A percentile compares a stretch with the other conserved stretches of the same genome.
Conservation (phyloP, 2,888 invertebrate genomes). For the Harpalus rubripes region DNA sequence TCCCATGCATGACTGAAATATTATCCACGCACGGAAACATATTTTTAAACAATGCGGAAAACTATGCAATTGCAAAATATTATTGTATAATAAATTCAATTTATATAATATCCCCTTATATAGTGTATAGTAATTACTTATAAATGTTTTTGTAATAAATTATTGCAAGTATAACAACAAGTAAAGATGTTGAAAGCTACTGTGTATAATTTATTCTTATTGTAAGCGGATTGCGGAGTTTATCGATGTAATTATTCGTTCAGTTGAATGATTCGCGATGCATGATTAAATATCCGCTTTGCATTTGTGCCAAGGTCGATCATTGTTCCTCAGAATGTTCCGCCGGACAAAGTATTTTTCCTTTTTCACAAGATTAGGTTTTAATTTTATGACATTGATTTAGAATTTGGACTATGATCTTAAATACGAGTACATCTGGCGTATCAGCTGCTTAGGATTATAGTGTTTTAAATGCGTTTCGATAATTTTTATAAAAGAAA, state of each 20-base stretch:
- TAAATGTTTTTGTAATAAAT: slow-evolving; percentile 31
- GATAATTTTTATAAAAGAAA: too few relatives aligned
- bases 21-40: too few relatives aligned
- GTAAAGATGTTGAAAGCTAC: slow-evolving; percentile 47
- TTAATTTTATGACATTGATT: not conserved
- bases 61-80: slow-evolving; percentile 6
- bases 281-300: slow-evolving; percentile 44
- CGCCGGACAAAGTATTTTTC: not conserved
- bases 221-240: slow-evolving; percentile 17
- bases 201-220: slow-evolving; percentile 44
- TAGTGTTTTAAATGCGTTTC: too few relatives aligned
- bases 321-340: slow-evolving; percentile 21
- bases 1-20: too few relatives aligned
- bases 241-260: slow-evolving; percentile 53
- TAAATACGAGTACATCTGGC: too few relatives aligned
- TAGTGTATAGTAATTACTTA: not conserved
- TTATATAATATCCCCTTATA: slow-evolving; percentile 12
- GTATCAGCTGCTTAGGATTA: too few relatives aligned
- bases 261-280: slow-evolving; percentile 50
- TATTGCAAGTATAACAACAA: not conserved
- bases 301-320: slow-evolving; percentile 47
- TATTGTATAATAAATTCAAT: slow-evolving; percentile 15
- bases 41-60: not conserved
- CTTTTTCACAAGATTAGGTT: not conserved
- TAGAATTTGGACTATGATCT: not conserved